Percentiles rank a stretch among this genome's conserved stretches.
Conservation (phyloP, 2,888 invertebrate species). For the Notocelia uddmanniana region DNA sequence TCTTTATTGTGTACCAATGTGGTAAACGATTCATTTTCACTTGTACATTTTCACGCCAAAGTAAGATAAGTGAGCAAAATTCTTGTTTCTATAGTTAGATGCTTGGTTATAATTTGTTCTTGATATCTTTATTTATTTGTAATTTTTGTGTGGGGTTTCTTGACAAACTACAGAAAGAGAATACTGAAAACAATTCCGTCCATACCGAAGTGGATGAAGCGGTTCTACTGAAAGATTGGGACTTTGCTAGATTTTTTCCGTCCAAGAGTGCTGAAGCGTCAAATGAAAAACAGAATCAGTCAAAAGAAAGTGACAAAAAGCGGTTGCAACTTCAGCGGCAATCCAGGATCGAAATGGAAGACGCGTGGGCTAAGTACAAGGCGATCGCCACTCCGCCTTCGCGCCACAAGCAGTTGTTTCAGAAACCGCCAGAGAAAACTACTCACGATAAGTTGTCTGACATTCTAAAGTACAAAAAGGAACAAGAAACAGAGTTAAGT, state of each 20-base stretch:
- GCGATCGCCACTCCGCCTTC: conserved; percentile 77
- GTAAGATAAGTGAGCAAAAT: conserved; percentile 81
- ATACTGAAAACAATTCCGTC: conserved; percentile 71
- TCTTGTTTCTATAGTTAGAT: conserved; percentile 46
- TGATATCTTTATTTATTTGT: conserved; percentile 72
- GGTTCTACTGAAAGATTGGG: conserved; percentile 93
- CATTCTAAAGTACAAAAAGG: conserved; percentile 87
- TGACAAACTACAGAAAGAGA: conserved; percentile 78
- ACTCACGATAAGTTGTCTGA: conserved; percentile 79
- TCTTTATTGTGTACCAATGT: not conserved
- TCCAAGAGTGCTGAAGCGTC: conserved; percentile 71
- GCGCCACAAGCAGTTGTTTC: conserved; percentile 72
- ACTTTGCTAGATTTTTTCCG: conserved; percentile 94
- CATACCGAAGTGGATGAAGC: conserved; percentile 90
- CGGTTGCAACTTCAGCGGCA: conserved; percentile 76
- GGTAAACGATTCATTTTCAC: not conserved
- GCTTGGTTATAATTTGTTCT: conserved; percentile 55
- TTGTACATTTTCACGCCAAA: conserved; percentile 74
- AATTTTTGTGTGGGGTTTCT: conserved; percentile 80
- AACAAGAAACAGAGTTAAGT: conserved; percentile 90
- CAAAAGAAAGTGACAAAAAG: conserved; percentile 77
- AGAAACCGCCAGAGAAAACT: conserved; percentile 72
- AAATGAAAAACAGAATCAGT: conserved; percentile 67
- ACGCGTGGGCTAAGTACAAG: conserved; percentile 78
- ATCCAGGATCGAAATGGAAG: conserved; percentile 80